Evolutionary conservation across 1,140 invertebrate species (phyloP), one percentile per base, ranked within the genome.

Genomic region (Wiebesia pumilae): DNA sequence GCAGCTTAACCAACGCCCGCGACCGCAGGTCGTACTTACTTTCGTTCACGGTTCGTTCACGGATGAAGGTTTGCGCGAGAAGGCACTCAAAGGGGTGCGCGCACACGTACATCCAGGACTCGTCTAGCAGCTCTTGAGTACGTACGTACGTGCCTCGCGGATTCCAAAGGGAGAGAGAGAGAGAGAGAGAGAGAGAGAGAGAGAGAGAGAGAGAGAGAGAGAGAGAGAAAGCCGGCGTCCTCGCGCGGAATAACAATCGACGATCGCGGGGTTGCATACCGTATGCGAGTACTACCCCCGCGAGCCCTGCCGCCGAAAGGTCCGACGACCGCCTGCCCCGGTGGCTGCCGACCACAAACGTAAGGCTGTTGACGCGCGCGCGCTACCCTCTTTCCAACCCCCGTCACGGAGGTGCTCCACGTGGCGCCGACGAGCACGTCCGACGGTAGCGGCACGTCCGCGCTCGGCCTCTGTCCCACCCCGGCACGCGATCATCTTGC

Each of bases 211-310:
- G 71, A 43, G 47, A 83, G 40, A 51, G 80, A 0, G 69, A 54
- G 54, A 40, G 30, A 6, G 54, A 58, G 54, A 21, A 16, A 58
- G 54, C 6, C 30, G 88, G 4, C 40, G 24, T 12, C 54, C 43
- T 58, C 77, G 81, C 81, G 87, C 67, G 89, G 90, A 90, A 90
- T 90, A 90, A 90, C 90, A 90, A 90, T 90, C 86, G 88, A 87
- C 88, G 88, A 77, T 87, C 87, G 88, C 85, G 75, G 81, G 81
- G 81, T 24, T 87, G 86, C 81, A 87, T 84, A 87, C 81, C 84
- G 84, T 86, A 86, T 79, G 81, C 62, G 86, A 54, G 54, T 27
- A 1, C 27, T 4, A 27, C n/a, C n/a, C 43, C 27, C 43, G 38
- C 58, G 21, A 75, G 24, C 40, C 40, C 4, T 75, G 38, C 33